Base-by-base conservation (phyloP, 2,113 vertebrate genomes). In the Ardeotis arabs region DNA sequence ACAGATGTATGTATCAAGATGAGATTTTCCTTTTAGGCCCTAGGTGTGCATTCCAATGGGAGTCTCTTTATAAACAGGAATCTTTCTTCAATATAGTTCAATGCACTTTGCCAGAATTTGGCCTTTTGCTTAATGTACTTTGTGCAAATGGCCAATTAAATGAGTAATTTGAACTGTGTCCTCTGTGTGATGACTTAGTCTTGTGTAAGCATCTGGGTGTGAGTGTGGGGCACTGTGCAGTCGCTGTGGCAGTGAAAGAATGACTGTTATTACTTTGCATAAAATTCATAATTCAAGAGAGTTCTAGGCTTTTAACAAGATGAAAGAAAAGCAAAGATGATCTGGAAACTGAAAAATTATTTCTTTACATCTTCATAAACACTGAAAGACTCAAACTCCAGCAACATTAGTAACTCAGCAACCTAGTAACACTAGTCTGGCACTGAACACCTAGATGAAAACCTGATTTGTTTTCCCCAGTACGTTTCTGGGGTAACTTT, bases 41-140 rank as follows among this genome's bases (percentile, higher is more conserved):
- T 31, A 49, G 29, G 69, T 79, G 8, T 35, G 50, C 49, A 39
- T 89, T 79, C 35, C 35, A 82, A 14, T 35, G 29, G 45, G 41
- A 94, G 2, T 18, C 13, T 63, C 23, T 94, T 76, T 55, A 86
- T 35, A 91, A 74, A 77, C 0, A 59, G 45, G 55, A 89, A 88
- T 39, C 3, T 28, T 55, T 88, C 70, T 83, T 90, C 68, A 53
- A 4, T 66, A 37, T 28, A 73, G 58, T 75, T 79, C 60, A 92
- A 82, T 85, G 68, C 15, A 68, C 72, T 86, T 84, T 74, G 58
- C 33, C 67, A 94, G 66, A 53, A 47, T 84, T 80, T 86, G 79
- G 85, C 68, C 68, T 94, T 92, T 95, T 81, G 56, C 73, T 86
- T 79, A 69, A 90, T 93, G 86, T 59, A 76, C 90, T 87, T 91